Base-by-base conservation (phyloP, 2,797 vertebrate genomes). In the Enoplosus armatus region DNA sequence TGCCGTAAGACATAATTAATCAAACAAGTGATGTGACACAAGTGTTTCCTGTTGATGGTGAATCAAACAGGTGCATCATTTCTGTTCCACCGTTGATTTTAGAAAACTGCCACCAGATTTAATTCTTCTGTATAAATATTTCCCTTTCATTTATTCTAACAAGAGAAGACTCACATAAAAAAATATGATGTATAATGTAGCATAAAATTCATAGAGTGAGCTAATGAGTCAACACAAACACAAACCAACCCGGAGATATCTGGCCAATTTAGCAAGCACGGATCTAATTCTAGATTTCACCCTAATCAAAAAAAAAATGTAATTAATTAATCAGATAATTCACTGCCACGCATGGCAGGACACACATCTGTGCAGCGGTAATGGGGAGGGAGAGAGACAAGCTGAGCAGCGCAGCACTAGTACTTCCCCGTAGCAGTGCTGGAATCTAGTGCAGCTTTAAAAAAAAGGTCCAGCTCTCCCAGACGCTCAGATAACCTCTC, bases 281-380 rank as follows among this genome's bases (percentile, higher is more conserved):
- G 83, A 87, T 92, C 91, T 93, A 94, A 95, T 94, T 93, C 91
- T 88, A 86, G 90, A 94, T 94, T 95, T 93, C 92, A 94, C 90
- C 90, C 91, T 92, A 91, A 93, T 94, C 89, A 93, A 91, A 92
- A 93, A 50, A 48, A 95, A 93, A 91, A 94, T 94, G 93, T 94
- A 93, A 95, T 95, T 93, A 95, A 95, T 95, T 95, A 95, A 94
- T 95, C 94, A 92, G 93, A 93, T 95, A 94, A 95, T 94, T 93
- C 91, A 84, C 88, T 91, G 91, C 89, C 91, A 93, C 75, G 93
- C 90, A 91, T 93, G 91, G 91, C 91, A 72, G 93, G 92, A 88
- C 87, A 90, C 91, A 93, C 94, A 94, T 95, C 92, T 94, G 93
- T 92, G 93, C 90, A 65, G 86, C 48, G 47, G 90, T 89, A 82